Percentiles rank a stretch among this genome's conserved stretches.
These are phyloP conservation scores for Trichacis sp. DNA, from an alignment of 2,888 invertebrate species.

Conservation along the genomic window DNA sequence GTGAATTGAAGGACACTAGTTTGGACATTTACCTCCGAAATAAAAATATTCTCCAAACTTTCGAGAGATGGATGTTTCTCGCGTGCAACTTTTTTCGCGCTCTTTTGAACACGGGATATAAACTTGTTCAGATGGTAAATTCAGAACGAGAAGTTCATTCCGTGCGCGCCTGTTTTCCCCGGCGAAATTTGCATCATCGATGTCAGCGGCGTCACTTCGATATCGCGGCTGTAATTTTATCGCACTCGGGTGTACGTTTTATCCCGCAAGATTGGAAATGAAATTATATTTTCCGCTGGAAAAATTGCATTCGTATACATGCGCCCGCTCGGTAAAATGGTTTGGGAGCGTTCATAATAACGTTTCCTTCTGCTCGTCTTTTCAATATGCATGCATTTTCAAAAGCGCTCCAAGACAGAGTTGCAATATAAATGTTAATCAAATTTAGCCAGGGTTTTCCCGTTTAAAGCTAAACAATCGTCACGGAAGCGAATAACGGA, in stretches of 20 bases:
- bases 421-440: constrained; percentile 44
- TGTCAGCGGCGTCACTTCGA: neutral
- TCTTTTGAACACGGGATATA: too few relatives aligned
- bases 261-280: neutral
- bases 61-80: too few relatives aligned
- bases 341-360: constrained; percentile 6
- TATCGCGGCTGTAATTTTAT: neutral
- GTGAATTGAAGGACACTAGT: too few relatives aligned
- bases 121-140: too few relatives aligned
- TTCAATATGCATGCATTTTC: constrained; percentile 40
- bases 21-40: too few relatives aligned
- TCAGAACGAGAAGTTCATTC: too few relatives aligned
- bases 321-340: too few relatives aligned
- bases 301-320: neutral
- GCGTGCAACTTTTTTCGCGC: too few relatives aligned
- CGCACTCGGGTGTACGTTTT: neutral
- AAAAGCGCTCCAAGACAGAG: constrained; percentile 25
- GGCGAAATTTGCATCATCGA: neutral
- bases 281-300: constrained; percentile 1
- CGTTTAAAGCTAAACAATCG: constrained; percentile 41
- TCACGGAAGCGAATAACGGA: constrained; percentile 19
- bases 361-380: constrained; percentile 30
- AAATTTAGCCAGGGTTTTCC: constrained; percentile 32
- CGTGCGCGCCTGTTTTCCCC: too few relatives aligned
- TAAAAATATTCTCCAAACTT: too few relatives aligned